Conservation (phyloP, 2,797 vertebrate genomes). For the Rhadinocentrus ornatus region DNA sequence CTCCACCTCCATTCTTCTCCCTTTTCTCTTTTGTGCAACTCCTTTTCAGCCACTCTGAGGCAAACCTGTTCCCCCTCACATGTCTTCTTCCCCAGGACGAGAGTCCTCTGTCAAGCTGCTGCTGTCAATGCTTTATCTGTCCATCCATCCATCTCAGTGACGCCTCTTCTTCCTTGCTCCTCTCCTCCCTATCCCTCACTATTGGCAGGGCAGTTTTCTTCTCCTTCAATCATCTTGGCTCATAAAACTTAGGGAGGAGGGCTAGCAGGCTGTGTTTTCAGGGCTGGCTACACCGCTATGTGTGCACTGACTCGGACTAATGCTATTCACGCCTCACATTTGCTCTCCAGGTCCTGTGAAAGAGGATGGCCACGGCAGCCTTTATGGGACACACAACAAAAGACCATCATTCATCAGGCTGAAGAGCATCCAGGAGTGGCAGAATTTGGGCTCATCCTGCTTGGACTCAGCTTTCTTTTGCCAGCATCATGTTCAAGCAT, state of each 20-base stretch:
- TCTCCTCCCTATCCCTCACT: constrained; percentile 39
- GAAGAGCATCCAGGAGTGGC: constrained; percentile 43
- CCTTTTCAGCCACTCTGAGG: constrained; percentile 65
- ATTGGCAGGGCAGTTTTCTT: constrained; percentile 61
- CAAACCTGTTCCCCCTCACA: constrained; percentile 81
- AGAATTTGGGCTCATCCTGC: constrained; percentile 34
- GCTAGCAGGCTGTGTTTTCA: constrained; percentile 74
- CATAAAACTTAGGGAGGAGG: constrained; percentile 77
- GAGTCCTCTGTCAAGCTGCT: constrained; percentile 75
- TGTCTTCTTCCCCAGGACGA: constrained; percentile 58
- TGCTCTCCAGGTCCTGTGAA: constrained; percentile 75
- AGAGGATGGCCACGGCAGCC: constrained; percentile 61
- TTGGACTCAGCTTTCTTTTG: constrained; percentile 15
- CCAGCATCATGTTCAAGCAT: constrained; percentile 4
- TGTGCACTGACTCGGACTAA: constrained; percentile 82
- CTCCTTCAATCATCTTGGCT: constrained; percentile 78
- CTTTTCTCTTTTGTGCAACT: constrained; percentile 59
- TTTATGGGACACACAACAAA: constrained; percentile 76
- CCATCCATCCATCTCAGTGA: constrained; percentile 64
- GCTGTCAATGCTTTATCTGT: constrained; percentile 75
- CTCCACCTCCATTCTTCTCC: constrained; percentile 75
- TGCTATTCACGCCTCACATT: constrained; percentile 79
- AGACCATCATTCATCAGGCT: constrained; percentile 74
- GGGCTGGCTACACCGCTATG: constrained; percentile 80
- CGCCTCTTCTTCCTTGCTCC: constrained; percentile 57